phyloP scores from a whole-genome alignment of 2,888 invertebrate species.

The Ecdyonurus torrentis region DNA sequence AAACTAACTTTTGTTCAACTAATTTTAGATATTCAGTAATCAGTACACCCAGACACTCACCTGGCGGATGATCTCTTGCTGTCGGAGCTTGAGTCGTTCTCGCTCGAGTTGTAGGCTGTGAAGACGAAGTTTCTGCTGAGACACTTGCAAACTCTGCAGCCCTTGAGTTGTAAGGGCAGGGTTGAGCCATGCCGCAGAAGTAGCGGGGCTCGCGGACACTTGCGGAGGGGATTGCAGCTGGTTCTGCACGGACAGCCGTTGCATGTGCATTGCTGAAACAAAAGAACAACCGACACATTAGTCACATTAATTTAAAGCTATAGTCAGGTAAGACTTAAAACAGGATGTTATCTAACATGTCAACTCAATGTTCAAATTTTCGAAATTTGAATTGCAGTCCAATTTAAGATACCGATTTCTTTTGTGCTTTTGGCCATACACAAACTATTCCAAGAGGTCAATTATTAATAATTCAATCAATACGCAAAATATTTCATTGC shows the following conservation, averaged over 20 bases:
- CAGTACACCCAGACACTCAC: too few relatives aligned
- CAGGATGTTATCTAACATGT: too few relatives aligned
- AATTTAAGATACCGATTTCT: too few relatives aligned
- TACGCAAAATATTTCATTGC: not conserved
- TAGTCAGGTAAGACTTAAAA: not conserved
- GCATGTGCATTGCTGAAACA: slow-evolving; percentile 33
- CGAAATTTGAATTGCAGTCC: too few relatives aligned
- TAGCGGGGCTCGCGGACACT: slow-evolving; percentile 42
- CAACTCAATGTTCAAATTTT: too few relatives aligned
- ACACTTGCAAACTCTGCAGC: slow-evolving; percentile 24
- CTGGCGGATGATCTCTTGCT: slow-evolving; percentile 79
- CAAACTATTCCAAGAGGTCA: too few relatives aligned
- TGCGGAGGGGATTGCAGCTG: slow-evolving; percentile 30
- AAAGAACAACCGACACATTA: slow-evolving; percentile 8
- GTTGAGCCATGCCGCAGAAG: slow-evolving; percentile 18
- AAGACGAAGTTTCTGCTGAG: slow-evolving; percentile 53
- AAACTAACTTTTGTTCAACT: not conserved
- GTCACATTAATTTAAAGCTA: not conserved
- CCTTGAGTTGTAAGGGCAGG: slow-evolving; percentile 12
- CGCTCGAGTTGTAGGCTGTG: slow-evolving; percentile 76
- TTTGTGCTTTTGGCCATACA: too few relatives aligned
- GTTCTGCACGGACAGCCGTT: slow-evolving; percentile 36
- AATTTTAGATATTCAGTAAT: too few relatives aligned
- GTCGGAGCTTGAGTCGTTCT: slow-evolving; percentile 72
- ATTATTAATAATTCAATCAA: too few relatives aligned